Evolutionary conservation across 2,797 vertebrate genomes (phyloP).

Genomic region (Sebastes oblongus): DNA sequence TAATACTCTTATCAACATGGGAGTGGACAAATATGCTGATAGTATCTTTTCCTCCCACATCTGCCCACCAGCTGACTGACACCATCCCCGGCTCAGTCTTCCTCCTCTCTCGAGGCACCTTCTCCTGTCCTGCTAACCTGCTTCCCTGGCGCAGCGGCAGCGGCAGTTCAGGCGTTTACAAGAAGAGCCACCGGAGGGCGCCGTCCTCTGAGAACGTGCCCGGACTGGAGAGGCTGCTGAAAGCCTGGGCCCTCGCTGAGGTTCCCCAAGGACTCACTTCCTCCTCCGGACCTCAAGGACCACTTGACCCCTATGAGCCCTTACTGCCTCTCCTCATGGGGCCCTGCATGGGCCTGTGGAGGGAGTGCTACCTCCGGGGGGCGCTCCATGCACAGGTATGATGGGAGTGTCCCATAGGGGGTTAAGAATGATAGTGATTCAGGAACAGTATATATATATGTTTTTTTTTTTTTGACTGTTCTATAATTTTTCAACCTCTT

Average conservation of each 20-base stretch:
- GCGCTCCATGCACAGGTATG: conserved; percentile 88
- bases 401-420: neutral
- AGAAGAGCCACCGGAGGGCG: conserved; percentile 82
- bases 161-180: conserved; percentile 77
- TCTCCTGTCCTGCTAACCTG: conserved; percentile 85
- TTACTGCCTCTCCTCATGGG: conserved; percentile 87
- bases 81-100: conserved; percentile 76
- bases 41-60: rapidly evolving
- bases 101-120: conserved; percentile 83
- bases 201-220: conserved; percentile 84
- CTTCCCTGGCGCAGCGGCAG: conserved; percentile 87
- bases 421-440: neutral
- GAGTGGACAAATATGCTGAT: neutral
- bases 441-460: too few relatives aligned
- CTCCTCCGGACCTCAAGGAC: conserved; percentile 59
- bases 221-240: conserved; percentile 83
- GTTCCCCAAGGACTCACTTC: conserved; percentile 34
- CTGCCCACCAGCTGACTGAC: conserved; percentile 68
- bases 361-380: conserved; percentile 91
- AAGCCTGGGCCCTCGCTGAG: conserved; percentile 67
- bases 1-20: too few relatives aligned
- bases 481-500: too few relatives aligned
- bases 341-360: conserved; percentile 90
- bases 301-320: conserved; percentile 76
- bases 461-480: too few relatives aligned